Percentiles rank a stretch among this genome's conserved stretches.
Evolutionary conservation across 2,888 invertebrate species (phyloP).

Genomic region (Cordylochernes scorpioides): DNA sequence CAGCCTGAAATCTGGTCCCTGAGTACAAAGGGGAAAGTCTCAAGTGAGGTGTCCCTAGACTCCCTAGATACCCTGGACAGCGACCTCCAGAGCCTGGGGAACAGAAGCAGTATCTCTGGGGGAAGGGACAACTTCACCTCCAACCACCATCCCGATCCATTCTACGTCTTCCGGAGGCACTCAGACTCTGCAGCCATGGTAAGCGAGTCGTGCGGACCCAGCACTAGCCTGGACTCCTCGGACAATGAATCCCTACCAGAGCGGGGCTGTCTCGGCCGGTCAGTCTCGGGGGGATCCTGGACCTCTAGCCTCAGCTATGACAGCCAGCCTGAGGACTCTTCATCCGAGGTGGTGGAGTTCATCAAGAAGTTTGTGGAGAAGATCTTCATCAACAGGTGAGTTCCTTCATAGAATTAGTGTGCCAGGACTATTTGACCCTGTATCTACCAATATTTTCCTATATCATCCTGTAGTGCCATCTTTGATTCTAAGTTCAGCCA

Average conservation of each 20-base stretch:
- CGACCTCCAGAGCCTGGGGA: slow-evolving; percentile 11
- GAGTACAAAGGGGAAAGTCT: slow-evolving; percentile 5
- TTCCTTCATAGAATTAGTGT: slow-evolving; percentile 1
- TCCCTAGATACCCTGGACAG: slow-evolving; percentile 14
- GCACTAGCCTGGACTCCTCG: slow-evolving; percentile 31
- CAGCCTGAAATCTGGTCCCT: slow-evolving; percentile 12
- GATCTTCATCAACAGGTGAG: slow-evolving; percentile 29
- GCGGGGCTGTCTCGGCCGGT: slow-evolving; percentile 8
- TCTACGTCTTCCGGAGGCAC: slow-evolving; percentile 12
- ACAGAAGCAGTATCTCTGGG: slow-evolving; percentile 9
- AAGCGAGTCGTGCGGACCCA: slow-evolving; percentile 25
- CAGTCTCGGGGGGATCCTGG: slow-evolving; percentile 34
- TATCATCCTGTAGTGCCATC: no score
- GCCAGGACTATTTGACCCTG: not conserved
- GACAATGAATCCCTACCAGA: slow-evolving; percentile 13
- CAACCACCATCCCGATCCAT: slow-evolving; percentile 5
- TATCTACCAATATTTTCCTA: slow-evolving; percentile 2
- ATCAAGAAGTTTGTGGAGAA: slow-evolving; percentile 38
- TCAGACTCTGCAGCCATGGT: slow-evolving; percentile 12
- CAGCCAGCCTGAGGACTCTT: slow-evolving; percentile 31
- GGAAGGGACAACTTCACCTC: slow-evolving; percentile 3
- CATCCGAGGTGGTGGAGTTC: slow-evolving; percentile 30
- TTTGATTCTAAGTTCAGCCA: no score
- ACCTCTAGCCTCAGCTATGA: slow-evolving; percentile 29
- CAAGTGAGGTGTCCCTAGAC: slow-evolving; percentile 12